These are phyloP conservation scores for Pollenia amentaria DNA, from an alignment of 2,888 invertebrate species.

Conservation along the genomic window DNA sequence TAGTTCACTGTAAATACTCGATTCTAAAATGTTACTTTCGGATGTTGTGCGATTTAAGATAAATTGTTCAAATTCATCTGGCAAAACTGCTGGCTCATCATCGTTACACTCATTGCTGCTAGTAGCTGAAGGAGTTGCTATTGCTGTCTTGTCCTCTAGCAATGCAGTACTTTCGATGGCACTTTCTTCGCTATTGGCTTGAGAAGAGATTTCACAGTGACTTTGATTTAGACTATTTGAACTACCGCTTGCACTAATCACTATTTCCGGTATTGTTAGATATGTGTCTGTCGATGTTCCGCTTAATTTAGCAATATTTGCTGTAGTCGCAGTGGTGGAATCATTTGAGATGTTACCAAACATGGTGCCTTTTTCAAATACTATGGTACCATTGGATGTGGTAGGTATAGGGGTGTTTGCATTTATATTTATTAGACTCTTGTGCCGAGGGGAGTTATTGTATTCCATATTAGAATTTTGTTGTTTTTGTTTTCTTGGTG, in stretches of 20 bases:
- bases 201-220: conserved; percentile 70
- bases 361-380: conserved; percentile 83
- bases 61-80: conserved; percentile 80
- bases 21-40: conserved; percentile 82
- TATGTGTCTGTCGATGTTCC: conserved; percentile 61
- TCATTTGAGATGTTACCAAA: conserved; percentile 79
- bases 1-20: conserved; percentile 81
- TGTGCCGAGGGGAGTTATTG: conserved; percentile 60
- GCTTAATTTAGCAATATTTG: conserved; percentile 59
- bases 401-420: conserved; percentile 51
- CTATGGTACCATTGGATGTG: conserved; percentile 70
- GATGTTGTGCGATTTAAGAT: conserved; percentile 81
- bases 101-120: conserved; percentile 24
- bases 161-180: conserved; percentile 79
- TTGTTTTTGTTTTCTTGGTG: conserved; percentile 72
- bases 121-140: conserved; percentile 17
- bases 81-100: conserved; percentile 65
- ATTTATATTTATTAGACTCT: conserved; percentile 65
- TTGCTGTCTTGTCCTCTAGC: conserved; percentile 68
- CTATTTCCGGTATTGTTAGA: conserved; percentile 79
- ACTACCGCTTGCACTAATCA: conserved; percentile 79
- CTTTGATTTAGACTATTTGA: conserved; percentile 78
- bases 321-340: conserved; percentile 37
- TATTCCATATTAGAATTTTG: conserved; percentile 54
- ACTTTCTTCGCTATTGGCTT: conserved; percentile 75